Base-by-base conservation (phyloP, 2,888 invertebrate genomes). In the Hybos culiciformis region DNA sequence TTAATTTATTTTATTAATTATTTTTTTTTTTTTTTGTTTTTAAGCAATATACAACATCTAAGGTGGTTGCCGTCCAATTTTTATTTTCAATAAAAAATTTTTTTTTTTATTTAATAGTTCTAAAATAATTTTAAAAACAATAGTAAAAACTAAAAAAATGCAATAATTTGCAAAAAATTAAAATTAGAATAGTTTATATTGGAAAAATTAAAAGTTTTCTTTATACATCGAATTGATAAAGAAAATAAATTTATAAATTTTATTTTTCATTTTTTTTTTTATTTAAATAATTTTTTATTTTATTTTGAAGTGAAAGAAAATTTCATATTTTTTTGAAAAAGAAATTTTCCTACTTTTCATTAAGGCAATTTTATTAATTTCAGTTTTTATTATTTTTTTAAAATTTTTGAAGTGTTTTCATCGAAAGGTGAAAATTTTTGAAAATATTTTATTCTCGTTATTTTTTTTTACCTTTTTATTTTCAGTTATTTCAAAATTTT, bases 41-140 rank as follows among this genome's bases (percentile, higher is more conserved):
- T 44, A 41, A 52, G 48, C 42, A 54, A 54, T 53, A 52, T 58
- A 63, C 60, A 63, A 62, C 63, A 63, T 63, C 58, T 59, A 63
- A 60, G 63, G 62, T 62, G 62, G 62, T 63, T 55, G 55, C 58
- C 63, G 62, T 62, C 61, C 63, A 56, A 57, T 56, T 56, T 51
- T 42, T 42, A 23, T 26, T 42, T 14, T 37, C 20, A 24, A 6
- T 24, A n/a, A 15, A 17, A 23, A 19, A 31, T 44, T 37, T 41
- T 38, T 41, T 21, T 24, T 21, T 39, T 31, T 45, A 42, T 40
- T 37, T 32, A 26, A n/a, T 44, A 41, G 21, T 24, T 21, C 23
- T 41, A 33, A 18, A 38, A 38, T 42, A 39, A n/a, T 20, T 26
- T 38, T 21, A 42, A 38, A 36, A 9, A 12, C 23, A 29, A 39